Conservation (phyloP, 2,113 vertebrate species). For the Diadophis punctatus region DNA sequence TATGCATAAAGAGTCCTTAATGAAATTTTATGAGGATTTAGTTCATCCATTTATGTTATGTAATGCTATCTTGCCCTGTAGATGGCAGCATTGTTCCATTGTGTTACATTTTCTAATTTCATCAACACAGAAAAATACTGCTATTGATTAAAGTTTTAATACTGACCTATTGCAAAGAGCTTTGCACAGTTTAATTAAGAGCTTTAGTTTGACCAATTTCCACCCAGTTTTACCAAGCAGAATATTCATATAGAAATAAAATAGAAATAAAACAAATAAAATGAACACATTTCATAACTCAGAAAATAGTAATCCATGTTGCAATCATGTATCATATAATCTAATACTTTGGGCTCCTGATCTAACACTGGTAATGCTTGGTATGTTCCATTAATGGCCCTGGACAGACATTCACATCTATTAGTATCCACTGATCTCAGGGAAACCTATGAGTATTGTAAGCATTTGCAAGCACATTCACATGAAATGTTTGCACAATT, state of each 20-base stretch:
- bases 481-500: neutral
- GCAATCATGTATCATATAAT: neutral
- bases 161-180: neutral
- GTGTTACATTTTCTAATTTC: neutral
- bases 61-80: neutral
- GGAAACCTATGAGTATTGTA: neutral
- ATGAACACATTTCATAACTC: neutral
- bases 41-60: neutral
- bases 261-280: neutral
- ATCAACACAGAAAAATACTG: neutral
- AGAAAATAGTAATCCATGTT: neutral
- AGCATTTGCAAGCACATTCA: neutral
- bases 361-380: neutral
- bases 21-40: neutral
- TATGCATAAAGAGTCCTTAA: neutral
- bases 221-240: neutral
- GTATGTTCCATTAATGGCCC: neutral
- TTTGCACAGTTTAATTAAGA: neutral
- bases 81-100: slow-evolving; percentile 15
- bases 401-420: neutral
- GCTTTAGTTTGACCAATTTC: neutral
- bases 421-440: neutral
- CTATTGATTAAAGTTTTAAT: neutral
- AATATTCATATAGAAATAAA: neutral
- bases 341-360: neutral